phyloP scores from a whole-genome alignment of 2,797 vertebrate genomes.

The Falco peregrinus region DNA sequence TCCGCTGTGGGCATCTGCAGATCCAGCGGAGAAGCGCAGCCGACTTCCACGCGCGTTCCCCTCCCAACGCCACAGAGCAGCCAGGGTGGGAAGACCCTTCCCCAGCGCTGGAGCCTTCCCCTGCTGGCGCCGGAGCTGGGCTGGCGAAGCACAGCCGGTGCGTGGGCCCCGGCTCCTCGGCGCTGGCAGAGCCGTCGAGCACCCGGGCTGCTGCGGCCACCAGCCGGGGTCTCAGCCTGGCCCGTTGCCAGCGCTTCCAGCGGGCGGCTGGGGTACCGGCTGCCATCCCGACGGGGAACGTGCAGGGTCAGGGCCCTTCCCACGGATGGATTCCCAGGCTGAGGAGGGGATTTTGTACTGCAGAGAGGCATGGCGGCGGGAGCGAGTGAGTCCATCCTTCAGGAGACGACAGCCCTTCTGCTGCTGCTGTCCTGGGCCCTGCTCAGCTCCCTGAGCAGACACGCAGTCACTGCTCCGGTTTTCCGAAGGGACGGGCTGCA shows the following conservation, averaged over 20 bases:
- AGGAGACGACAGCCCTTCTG: background rate
- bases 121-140: background rate
- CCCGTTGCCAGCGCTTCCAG: background rate
- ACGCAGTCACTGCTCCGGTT: accelerated
- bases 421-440: background rate
- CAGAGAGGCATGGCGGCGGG: too few species aligned
- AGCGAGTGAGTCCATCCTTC: background rate
- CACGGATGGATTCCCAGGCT: background rate
- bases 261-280: background rate
- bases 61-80: background rate
- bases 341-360: background rate
- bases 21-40: background rate
- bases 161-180: background rate
- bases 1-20: accelerated
- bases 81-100: background rate
- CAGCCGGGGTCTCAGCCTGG: background rate
- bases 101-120: background rate
- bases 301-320: background rate
- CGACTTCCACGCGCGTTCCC: accelerated
- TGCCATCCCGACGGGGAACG: background rate
- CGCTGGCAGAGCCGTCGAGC: background rate
- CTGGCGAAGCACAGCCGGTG: background rate
- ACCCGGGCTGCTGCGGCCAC: background rate
- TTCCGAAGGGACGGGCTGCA: background rate
- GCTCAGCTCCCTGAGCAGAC: background rate